Conservation (phyloP, 2,888 invertebrate species). For the Seladonia tumulorum region DNA sequence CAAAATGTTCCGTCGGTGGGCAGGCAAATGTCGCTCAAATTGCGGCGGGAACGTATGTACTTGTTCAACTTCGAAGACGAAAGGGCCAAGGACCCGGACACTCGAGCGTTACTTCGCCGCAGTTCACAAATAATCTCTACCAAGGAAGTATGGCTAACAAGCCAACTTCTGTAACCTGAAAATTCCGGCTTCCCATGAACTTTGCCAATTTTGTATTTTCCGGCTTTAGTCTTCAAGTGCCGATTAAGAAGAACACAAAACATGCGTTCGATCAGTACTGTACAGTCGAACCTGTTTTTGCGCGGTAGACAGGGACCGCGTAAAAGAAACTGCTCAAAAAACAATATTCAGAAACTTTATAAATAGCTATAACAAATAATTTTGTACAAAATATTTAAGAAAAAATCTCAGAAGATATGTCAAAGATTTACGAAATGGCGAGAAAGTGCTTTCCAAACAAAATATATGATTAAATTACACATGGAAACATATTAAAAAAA, state of each 20-base stretch:
- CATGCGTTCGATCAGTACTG: no score
- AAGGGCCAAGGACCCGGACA: neutral
- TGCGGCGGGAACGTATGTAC: neutral
- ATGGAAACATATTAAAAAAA: no score
- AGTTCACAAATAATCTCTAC: constrained; percentile 1
- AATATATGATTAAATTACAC: no score
- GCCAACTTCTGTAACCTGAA: neutral
- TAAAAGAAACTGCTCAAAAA: no score
- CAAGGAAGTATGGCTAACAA: neutral
- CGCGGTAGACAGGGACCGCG: no score
- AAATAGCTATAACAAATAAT: no score
- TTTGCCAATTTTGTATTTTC: neutral
- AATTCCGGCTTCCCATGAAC: neutral
- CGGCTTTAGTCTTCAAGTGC: neutral
- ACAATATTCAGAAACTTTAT: no score
- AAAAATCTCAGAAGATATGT: no score
- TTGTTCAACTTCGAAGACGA: neutral
- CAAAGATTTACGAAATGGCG: no score
- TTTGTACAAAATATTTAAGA: no score
- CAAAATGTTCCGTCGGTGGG: neutral
- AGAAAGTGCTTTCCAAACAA: no score
- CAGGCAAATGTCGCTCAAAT: neutral
- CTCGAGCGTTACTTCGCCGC: neutral
- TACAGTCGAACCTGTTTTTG: no score
- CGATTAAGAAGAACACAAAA: neutral